Evolutionary conservation across 2,797 vertebrate species (phyloP).

Genomic region (Trichosurus vulpecula): DNA sequence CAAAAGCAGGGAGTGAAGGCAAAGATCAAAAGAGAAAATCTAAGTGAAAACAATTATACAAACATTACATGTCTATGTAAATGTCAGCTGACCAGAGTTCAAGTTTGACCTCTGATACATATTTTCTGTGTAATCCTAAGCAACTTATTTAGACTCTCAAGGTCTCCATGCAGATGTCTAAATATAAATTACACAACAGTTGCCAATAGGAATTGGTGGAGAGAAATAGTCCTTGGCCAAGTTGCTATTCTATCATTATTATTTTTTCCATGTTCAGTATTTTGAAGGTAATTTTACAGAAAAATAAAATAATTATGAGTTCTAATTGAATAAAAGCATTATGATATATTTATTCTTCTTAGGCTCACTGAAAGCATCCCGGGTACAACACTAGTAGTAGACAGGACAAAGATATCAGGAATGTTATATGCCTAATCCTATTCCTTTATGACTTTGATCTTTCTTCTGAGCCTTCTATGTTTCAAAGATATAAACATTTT

Average conservation of each 20-base stretch:
- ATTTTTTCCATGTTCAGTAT: background rate
- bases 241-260: background rate
- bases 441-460: background rate
- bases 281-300: background rate
- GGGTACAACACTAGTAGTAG: background rate
- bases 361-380: background rate
- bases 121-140: background rate
- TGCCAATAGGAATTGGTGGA: background rate
- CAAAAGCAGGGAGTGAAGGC: background rate
- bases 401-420: background rate
- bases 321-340: background rate
- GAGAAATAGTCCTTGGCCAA: background rate
- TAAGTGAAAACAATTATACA: background rate
- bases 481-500: background rate
- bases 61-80: background rate
- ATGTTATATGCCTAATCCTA: background rate
- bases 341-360: background rate
- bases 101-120: background rate
- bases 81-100: background rate
- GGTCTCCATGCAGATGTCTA: background rate
- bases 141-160: background rate
- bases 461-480: background rate
- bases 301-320: background rate
- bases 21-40: background rate
- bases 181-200: background rate